phyloP scores from a whole-genome alignment of 2,888 invertebrate species.

The Serrognathus titanus region DNA sequence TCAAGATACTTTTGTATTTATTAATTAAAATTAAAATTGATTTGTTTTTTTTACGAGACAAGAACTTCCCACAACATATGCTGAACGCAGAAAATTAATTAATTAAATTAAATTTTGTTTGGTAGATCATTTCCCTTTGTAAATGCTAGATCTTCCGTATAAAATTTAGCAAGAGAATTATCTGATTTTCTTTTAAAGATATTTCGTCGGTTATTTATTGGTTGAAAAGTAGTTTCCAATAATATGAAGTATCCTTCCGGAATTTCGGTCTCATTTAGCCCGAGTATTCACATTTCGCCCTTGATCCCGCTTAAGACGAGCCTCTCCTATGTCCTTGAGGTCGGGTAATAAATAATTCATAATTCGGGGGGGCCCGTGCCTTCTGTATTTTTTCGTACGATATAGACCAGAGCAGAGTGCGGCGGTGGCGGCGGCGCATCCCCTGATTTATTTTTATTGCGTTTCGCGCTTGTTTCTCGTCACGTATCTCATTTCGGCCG shows the following conservation, averaged over 20 bases:
- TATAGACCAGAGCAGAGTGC: too few species aligned
- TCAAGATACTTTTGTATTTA: too few species aligned
- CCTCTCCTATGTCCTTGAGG: background rate
- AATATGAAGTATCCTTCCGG: too few species aligned
- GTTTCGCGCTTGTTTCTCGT: slow-evolving; percentile 32
- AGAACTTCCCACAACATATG: too few species aligned
- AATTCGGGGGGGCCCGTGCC: background rate
- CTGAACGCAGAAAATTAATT: too few species aligned
- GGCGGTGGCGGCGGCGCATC: background rate
- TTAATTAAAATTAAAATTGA: too few species aligned
- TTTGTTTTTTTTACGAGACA: too few species aligned
- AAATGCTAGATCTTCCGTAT: background rate
- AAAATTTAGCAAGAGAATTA: background rate
- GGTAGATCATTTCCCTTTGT: too few species aligned
- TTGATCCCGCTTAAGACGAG: slow-evolving; percentile 3
- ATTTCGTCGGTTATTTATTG: background rate
- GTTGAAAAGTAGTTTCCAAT: background rate
- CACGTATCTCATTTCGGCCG: slow-evolving; percentile 36
- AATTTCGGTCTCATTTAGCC: too few species aligned
- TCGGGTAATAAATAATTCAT: background rate
- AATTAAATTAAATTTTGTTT: too few species aligned
- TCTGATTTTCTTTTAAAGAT: background rate
- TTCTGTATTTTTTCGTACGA: too few species aligned
- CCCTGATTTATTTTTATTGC: slow-evolving; percentile 34
- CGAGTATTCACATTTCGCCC: background rate